Conservation (phyloP, 2,797 vertebrate species). For the Chelon labrosus region DNA sequence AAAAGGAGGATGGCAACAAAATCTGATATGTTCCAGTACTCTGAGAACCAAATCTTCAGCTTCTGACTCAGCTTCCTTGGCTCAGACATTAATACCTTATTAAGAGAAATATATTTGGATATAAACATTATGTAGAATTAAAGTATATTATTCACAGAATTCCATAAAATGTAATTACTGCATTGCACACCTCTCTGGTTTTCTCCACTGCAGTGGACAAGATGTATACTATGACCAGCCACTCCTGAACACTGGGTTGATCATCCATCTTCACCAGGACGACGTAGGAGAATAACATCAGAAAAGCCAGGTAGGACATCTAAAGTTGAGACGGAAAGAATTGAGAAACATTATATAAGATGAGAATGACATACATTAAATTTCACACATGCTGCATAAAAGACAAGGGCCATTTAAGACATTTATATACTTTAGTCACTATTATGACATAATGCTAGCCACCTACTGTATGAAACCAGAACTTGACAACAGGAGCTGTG, state of each 20-base stretch:
- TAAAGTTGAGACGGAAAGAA: conserved; percentile 61
- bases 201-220: conserved; percentile 93
- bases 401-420: neutral
- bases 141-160: too few relatives aligned
- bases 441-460: neutral
- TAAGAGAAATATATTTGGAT: neutral
- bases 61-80: conserved; percentile 93
- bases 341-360: neutral
- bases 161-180: neutral
- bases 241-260: conserved; percentile 90
- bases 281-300: conserved; percentile 94
- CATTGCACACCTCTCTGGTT: conserved; percentile 91
- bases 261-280: conserved; percentile 94
- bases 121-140: neutral
- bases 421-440: neutral
- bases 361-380: neutral
- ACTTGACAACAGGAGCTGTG: conserved; percentile 96
- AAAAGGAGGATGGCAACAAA: conserved; percentile 92
- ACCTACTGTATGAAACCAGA: conserved; percentile 97
- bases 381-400: neutral
- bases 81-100: conserved; percentile 92
- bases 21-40: conserved; percentile 97
- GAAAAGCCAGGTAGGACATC: conserved; percentile 94
- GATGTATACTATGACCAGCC: conserved; percentile 94
- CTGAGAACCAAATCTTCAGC: conserved; percentile 96